phyloP scores from a whole-genome alignment of 2,113 vertebrate species.

The Gorsachius goisagi region DNA sequence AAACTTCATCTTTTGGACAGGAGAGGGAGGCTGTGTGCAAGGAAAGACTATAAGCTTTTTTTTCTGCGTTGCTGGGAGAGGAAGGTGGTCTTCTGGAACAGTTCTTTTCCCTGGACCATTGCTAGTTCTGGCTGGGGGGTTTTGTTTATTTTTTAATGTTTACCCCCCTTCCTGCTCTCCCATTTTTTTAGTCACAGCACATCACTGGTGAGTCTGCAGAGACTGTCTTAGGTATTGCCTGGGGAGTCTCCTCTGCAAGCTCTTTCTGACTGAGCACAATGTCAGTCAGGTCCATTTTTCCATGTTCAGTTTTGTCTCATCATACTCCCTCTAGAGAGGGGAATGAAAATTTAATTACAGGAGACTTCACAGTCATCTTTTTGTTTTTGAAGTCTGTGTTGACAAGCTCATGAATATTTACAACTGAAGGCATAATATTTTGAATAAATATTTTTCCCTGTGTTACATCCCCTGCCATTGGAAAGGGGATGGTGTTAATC shows the following conservation, averaged over 20 bases:
- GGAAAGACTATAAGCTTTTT: neutral
- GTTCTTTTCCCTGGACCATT: neutral
- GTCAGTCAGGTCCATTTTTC: neutral
- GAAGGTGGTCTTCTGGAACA: neutral
- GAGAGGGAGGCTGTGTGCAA: slow-evolving; percentile 17
- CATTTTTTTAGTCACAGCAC: neutral
- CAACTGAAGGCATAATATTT: neutral
- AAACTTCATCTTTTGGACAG: slow-evolving; percentile 10
- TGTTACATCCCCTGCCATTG: neutral
- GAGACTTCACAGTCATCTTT: neutral
- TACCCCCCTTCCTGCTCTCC: too few relatives aligned
- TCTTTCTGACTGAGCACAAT: neutral
- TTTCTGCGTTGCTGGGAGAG: neutral
- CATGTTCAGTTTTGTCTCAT: neutral
- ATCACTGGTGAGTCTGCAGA: neutral
- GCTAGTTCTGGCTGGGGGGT: neutral
- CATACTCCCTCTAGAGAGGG: neutral
- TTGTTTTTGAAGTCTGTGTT: neutral
- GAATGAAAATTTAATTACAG: slow-evolving; percentile 22
- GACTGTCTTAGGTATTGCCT: neutral
- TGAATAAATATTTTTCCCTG: neutral
- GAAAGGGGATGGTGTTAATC: neutral
- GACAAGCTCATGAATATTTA: neutral
- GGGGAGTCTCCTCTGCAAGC: neutral
- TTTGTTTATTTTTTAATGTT: too few relatives aligned